Conservation (phyloP, 2,888 invertebrate species). For the Bugulina stolonifera region DNA sequence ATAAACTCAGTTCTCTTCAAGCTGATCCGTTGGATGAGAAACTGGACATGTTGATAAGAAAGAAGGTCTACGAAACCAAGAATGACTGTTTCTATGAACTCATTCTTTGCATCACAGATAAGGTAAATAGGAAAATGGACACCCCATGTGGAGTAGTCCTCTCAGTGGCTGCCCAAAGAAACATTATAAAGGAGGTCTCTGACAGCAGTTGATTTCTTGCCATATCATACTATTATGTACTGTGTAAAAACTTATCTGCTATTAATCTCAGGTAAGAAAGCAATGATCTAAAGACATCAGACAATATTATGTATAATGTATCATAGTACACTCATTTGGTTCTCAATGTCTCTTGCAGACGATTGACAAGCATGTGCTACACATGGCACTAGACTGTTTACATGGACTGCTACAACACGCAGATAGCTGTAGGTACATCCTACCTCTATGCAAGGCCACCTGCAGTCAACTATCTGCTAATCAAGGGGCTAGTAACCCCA, state of each 20-base stretch:
- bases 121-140: too few relatives aligned
- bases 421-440: conserved; percentile 23
- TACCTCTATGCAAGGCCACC: conserved; percentile 15
- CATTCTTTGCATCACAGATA: conserved; percentile 4
- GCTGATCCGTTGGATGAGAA: background rate
- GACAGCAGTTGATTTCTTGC: too few relatives aligned
- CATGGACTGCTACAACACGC: background rate
- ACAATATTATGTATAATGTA: too few relatives aligned
- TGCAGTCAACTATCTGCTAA: conserved; percentile 4
- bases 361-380: conserved; percentile 8
- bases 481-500: background rate
- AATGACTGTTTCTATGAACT: conserved; percentile 26
- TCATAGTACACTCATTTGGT: background rate
- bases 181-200: too few relatives aligned
- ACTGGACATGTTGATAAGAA: background rate
- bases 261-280: too few relatives aligned
- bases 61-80: conserved; percentile 17
- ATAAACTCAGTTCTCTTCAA: background rate
- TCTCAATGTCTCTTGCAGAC: background rate
- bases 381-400: conserved; percentile 15
- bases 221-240: too few relatives aligned
- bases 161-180: too few relatives aligned
- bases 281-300: too few relatives aligned
- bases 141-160: too few relatives aligned
- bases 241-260: too few relatives aligned